These are phyloP conservation scores for Yponomeuta malinellus DNA, from an alignment of 2,888 invertebrate species.

Conservation along the genomic window DNA sequence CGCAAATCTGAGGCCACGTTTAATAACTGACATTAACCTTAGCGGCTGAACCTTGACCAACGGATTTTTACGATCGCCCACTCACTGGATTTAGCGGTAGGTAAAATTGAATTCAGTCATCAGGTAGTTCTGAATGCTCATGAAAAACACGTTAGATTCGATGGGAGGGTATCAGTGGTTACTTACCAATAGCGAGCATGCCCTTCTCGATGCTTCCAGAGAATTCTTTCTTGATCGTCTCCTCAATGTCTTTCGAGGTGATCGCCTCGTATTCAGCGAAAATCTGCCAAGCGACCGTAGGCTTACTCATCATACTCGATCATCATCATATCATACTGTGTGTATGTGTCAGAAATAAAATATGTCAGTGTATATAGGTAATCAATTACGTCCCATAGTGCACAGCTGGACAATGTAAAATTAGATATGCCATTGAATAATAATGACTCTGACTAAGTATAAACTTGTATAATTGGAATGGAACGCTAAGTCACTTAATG, in stretches of 20 bases:
- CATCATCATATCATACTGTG: too few species aligned
- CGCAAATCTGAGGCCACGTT: background rate
- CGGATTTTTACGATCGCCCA: background rate
- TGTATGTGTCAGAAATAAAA: background rate
- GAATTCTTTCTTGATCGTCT: slow-evolving; percentile 90
- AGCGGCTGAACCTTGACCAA: background rate
- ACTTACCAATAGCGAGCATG: slow-evolving; percentile 89
- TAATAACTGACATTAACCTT: background rate
- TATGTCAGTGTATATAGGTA: background rate
- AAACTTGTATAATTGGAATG: background rate
- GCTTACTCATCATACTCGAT: too few species aligned
- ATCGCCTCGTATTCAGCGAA: slow-evolving; percentile 90
- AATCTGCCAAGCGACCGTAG: slow-evolving; percentile 53
- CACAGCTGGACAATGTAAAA: background rate
- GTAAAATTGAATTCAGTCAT: background rate
- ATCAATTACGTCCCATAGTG: background rate
- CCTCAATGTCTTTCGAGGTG: slow-evolving; percentile 89
- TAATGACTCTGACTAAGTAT: background rate
- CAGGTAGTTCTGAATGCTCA: background rate
- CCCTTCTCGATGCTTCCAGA: slow-evolving; percentile 91
- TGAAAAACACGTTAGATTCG: background rate
- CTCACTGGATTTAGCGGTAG: background rate
- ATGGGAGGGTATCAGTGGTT: background rate
- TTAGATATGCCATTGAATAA: background rate
- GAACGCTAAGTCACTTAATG: background rate